Percentiles rank a stretch among this genome's conserved stretches.
Conservation (phyloP, 2,888 invertebrate genomes). For the Coleophora deauratella region DNA sequence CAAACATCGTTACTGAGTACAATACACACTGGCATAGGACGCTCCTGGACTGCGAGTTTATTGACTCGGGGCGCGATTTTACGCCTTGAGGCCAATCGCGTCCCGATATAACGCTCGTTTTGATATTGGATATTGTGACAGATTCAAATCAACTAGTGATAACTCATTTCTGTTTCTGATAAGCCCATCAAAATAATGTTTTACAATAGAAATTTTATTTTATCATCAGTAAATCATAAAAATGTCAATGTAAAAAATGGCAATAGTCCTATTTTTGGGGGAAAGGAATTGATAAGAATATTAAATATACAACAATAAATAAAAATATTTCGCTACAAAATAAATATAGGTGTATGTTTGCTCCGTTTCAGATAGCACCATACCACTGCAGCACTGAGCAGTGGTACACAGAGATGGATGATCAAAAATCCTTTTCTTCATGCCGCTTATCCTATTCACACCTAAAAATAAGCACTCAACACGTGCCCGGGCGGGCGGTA, state of each 20-base stretch:
- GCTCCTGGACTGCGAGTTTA: constrained; percentile 3
- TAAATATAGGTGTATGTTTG: constrained; percentile 53
- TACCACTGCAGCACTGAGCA: constrained; percentile 51
- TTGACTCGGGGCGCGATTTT: constrained; percentile 15
- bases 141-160: no score
- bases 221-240: no score
- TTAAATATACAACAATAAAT: constrained; percentile 19
- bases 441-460: constrained; percentile 60
- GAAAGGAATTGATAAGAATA: neutral
- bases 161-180: no score
- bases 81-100: constrained; percentile 11
- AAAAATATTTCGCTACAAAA: constrained; percentile 16
- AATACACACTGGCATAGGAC: constrained; percentile 1
- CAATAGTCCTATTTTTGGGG: no score
- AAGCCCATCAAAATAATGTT: no score
- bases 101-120: constrained; percentile 16
- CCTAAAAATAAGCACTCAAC: constrained; percentile 71
- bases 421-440: constrained; percentile 81
- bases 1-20: constrained; percentile 42
- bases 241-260: no score
- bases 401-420: constrained; percentile 69
- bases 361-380: constrained; percentile 65
- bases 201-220: no score
- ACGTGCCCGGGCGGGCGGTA: constrained; percentile 51
- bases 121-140: neutral